phyloP scores from a whole-genome alignment of 2,113 vertebrate species.

The Pelodiscus sinensis region DNA sequence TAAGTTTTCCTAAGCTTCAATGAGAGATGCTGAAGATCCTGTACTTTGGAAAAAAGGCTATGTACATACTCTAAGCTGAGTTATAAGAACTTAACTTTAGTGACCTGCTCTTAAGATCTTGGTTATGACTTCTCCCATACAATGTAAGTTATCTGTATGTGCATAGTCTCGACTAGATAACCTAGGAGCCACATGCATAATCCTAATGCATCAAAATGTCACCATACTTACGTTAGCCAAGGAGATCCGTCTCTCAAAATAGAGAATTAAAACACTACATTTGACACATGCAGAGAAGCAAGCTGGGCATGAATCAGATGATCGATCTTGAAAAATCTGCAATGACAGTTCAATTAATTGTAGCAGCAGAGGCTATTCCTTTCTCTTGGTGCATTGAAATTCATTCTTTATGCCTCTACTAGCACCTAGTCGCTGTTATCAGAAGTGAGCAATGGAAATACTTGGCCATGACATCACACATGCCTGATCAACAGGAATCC shows the following conservation, averaged over 20 bases:
- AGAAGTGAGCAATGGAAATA: background rate
- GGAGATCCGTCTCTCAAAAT: background rate
- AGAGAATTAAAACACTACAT: background rate
- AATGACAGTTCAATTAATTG: background rate
- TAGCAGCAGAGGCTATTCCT: background rate
- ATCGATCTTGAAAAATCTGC: background rate
- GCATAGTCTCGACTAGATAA: background rate
- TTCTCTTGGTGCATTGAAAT: background rate
- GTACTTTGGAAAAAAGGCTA: background rate
- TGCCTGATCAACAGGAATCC: background rate
- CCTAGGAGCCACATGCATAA: background rate
- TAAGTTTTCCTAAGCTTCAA: background rate
- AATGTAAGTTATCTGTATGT: background rate
- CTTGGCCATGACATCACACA: background rate
- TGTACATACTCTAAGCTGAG: background rate
- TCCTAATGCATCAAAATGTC: background rate
- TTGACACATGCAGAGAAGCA: background rate
- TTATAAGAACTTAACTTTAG: background rate
- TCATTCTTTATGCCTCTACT: background rate
- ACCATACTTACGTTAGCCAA: background rate
- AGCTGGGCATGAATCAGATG: background rate
- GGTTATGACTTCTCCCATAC: background rate
- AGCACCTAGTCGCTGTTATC: background rate
- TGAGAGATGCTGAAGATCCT: background rate
- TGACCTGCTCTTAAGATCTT: background rate